Evolutionary conservation across 2,797 vertebrate species (phyloP).

Genomic region (Denticeps clupeoides): DNA sequence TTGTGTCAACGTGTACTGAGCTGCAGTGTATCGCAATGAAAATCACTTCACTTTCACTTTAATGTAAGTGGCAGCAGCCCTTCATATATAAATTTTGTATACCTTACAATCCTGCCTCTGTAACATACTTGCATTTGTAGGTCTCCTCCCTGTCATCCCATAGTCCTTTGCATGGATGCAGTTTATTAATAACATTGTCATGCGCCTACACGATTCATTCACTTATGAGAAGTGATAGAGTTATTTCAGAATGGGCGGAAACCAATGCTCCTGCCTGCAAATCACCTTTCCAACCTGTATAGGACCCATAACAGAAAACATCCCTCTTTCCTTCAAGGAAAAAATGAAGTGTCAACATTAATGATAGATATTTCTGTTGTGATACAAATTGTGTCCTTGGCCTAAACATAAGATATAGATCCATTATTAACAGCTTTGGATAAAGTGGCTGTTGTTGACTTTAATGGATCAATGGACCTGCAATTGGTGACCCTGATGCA

Average conservation of each 20-base stretch:
- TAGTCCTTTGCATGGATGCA: background rate
- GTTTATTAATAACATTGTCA: no score
- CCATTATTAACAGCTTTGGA: slow-evolving; percentile 73
- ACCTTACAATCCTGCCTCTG: no score
- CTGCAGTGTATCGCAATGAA: no score
- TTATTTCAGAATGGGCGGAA: slow-evolving; percentile 34
- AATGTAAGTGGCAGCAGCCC: no score
- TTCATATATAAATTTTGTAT: no score
- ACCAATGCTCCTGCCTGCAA: slow-evolving; percentile 56
- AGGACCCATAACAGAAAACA: slow-evolving; percentile 42
- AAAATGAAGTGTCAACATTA: slow-evolving; percentile 74
- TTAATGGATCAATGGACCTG: slow-evolving; percentile 57
- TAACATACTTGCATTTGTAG: no score
- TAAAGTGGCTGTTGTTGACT: slow-evolving; percentile 63
- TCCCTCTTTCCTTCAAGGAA: slow-evolving; percentile 74
- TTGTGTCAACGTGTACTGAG: no score
- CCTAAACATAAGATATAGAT: slow-evolving; percentile 72
- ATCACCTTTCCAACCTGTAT: slow-evolving; percentile 44
- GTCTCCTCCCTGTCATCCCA: no score
- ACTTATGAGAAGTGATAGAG: background rate
- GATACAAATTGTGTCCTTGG: slow-evolving; percentile 74
- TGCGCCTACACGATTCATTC: no score
- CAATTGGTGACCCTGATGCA: slow-evolving; percentile 62
- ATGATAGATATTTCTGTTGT: slow-evolving; percentile 78
- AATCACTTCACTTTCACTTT: no score